These are phyloP conservation scores for Euzophera pinguis DNA, from an alignment of 2,888 invertebrate genomes.

Conservation along the genomic window DNA sequence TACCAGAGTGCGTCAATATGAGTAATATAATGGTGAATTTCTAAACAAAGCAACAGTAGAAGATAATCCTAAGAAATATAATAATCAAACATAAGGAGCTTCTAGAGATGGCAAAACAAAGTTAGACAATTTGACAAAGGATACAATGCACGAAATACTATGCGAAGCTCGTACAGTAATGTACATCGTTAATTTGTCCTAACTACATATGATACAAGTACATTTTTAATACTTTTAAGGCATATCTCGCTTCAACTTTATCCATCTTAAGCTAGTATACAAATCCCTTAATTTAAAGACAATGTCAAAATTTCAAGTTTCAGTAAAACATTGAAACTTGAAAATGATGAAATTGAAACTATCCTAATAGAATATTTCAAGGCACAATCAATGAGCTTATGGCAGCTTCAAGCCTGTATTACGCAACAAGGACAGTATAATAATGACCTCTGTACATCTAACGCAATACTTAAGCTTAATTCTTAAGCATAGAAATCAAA, in stretches of 20 bases:
- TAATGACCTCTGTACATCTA: constrained; percentile 41
- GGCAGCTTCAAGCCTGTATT: constrained; percentile 58
- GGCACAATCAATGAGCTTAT: constrained; percentile 69
- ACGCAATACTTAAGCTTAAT: constrained; percentile 36
- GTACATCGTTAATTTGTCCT: constrained; percentile 69
- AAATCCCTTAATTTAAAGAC: constrained; percentile 45
- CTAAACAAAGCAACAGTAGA: constrained; percentile 22
- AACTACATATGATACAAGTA: constrained; percentile 66
- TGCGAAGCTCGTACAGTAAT: constrained; percentile 73
- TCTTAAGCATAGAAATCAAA: constrained; percentile 27
- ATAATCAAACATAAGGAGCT: constrained; percentile 38
- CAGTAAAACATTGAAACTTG: constrained; percentile 26
- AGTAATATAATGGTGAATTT: constrained; percentile 20
- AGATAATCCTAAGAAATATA: constrained; percentile 27
- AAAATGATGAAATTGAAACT: constrained; percentile 30
- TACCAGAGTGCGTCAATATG: constrained; percentile 38
- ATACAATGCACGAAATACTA: constrained; percentile 73
- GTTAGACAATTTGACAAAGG: constrained; percentile 57
- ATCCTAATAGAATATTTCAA: constrained; percentile 46
- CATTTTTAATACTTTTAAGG: constrained; percentile 75
- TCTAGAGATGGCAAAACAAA: constrained; percentile 40
- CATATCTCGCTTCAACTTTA: constrained; percentile 59
- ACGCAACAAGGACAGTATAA: constrained; percentile 39
- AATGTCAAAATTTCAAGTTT: constrained; percentile 25
- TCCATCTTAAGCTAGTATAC: constrained; percentile 64